These are phyloP conservation scores for Chelonus insularis DNA, from an alignment of 1,140 invertebrate genomes.

Conservation along the genomic window DNA sequence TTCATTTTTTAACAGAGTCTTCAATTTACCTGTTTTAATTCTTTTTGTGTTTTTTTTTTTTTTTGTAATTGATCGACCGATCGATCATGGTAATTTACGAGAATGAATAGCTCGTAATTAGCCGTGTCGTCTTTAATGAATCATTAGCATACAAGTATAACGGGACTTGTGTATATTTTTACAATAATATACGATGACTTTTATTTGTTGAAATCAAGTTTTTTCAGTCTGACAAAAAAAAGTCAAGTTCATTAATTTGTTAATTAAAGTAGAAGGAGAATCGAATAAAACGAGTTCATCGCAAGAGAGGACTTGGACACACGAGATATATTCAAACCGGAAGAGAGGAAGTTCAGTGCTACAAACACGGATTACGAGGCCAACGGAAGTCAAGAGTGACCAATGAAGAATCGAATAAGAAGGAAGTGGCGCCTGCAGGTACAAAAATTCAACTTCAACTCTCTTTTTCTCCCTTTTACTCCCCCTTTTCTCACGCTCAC, in stretches of 20 bases:
- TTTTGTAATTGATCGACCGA: conserved; percentile 12
- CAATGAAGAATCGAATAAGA: not conserved
- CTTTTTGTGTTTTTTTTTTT: not conserved
- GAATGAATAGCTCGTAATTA: conserved; percentile 20
- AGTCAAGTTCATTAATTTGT: too few relatives aligned
- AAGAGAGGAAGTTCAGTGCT: conserved; percentile 1
- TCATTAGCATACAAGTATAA: conserved; percentile 17
- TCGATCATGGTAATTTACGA: conserved; percentile 15
- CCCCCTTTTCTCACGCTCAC: not conserved
- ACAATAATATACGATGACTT: too few relatives aligned
- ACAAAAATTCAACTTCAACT: not conserved
- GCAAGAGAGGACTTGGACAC: too few relatives aligned
- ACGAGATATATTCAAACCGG: too few relatives aligned
- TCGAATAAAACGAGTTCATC: too few relatives aligned
- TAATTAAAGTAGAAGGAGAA: too few relatives aligned
- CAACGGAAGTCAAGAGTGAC: conserved; percentile 7
- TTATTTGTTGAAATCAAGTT: too few relatives aligned
- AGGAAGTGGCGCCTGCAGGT: conserved; percentile 7
- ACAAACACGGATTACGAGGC: not conserved
- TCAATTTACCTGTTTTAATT: too few relatives aligned
- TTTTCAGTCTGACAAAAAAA: too few relatives aligned
- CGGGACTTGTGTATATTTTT: too few relatives aligned
- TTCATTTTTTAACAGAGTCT: too few relatives aligned
- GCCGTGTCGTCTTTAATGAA: conserved; percentile 16
- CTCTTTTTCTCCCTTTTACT: not conserved